A percentile compares a stretch with the other conserved stretches of the same genome.
Evolutionary conservation across 2,888 invertebrate species (phyloP).

Genomic region (Ormyrus nitidulus): DNA sequence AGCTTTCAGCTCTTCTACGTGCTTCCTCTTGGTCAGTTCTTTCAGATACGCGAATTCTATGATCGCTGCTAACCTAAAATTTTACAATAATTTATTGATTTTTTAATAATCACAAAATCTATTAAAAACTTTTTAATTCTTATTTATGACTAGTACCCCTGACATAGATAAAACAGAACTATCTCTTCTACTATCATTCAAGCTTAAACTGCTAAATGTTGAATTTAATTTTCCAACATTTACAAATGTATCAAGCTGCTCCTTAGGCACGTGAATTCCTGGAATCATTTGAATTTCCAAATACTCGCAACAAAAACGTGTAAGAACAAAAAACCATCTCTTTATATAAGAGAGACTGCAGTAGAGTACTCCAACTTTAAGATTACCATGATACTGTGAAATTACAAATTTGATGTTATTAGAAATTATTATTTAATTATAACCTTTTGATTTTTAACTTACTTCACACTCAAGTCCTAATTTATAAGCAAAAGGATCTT

Average conservation of each 20-base stretch:
- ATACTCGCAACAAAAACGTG: constrained; percentile 66
- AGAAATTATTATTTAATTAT: constrained; percentile 22
- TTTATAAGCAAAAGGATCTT: constrained; percentile 70
- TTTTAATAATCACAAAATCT: background rate
- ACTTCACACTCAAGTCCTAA: constrained; percentile 73
- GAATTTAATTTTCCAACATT: background rate
- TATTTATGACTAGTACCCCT: constrained; percentile 18
- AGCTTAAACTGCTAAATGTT: constrained; percentile 22
- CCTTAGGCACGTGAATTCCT: constrained; percentile 72
- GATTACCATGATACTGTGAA: constrained; percentile 63
- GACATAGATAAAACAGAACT: constrained; percentile 16
- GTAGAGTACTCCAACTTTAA: constrained; percentile 56
- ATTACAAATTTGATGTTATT: background rate
- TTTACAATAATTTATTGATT: background rate
- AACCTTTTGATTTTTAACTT: constrained; percentile 51
- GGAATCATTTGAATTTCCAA: constrained; percentile 62
- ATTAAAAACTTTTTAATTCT: background rate
- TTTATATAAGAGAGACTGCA: constrained; percentile 70
- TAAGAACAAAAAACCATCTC: constrained; percentile 73
- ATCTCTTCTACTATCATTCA: constrained; percentile 46
- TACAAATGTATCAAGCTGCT: constrained; percentile 43
- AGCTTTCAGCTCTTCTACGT: constrained; percentile 52
- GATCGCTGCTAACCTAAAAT: constrained; percentile 32
- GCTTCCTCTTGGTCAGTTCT: constrained; percentile 60
- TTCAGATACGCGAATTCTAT: constrained; percentile 61